Evolutionary conservation across 2,888 invertebrate species (phyloP), one percentile per base, ranked within the genome.

Genomic region (Agonum fuliginosum): DNA sequence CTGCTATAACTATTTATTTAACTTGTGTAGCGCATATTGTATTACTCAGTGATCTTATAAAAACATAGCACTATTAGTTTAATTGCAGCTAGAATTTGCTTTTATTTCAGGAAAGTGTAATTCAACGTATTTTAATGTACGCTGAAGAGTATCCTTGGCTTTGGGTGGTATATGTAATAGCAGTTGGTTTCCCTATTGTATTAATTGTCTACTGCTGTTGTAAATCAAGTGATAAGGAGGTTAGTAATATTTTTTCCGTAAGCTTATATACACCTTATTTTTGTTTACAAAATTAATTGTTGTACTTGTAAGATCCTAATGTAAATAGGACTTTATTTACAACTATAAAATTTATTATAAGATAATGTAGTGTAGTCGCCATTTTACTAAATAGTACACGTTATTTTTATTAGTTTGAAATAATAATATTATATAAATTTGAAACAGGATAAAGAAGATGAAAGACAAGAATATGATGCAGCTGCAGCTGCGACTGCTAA

Each of bases 131-230:
- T 82, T 89, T 94, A 83, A 90, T 91, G 84, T 92, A 93, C 84
- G 94, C 95, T 79, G 93, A 93, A 82, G 93, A 95, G 80, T 92
- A 95, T 85, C 98, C 98, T 27, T 96, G 96, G 94, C 89, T 97
- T 83, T 98, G 96, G 94, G 95, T 92, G 62, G 92, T 96, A 72
- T 94, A 94, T 88, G 90, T 96, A 83, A 87, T 97, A 81, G 91
- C 92, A 78, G 87, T 94, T 83, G 93, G 95, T 83, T 87, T 97
- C 78, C 92, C 97, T 65, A 89, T 97, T 83, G 93, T 95, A 72
- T 88, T 95, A 83, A 86, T 94, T 84, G 90, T 95, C 83, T 96
- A 95, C 87, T 91, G 93, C 86, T 96, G 95, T 89, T 97, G 94
- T 88, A 90, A 90, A 78, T 86, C 89, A 67, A 83, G 84, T 19